Conservation (phyloP, 2,797 vertebrate species). For the Glossophaga mutica region DNA sequence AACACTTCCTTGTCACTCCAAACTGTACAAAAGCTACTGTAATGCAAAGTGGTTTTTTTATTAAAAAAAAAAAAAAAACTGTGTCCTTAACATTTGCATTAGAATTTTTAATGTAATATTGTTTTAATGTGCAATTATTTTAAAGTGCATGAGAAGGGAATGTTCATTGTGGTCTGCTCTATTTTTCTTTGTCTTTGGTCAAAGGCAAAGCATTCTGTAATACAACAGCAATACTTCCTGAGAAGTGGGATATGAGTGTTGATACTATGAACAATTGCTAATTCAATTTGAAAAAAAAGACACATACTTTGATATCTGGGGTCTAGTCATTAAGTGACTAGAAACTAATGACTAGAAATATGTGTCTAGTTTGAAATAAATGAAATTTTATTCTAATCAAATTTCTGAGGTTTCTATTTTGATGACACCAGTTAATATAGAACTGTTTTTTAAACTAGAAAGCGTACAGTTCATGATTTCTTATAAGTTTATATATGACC, state of each 20-base stretch:
- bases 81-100: neutral
- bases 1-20: neutral
- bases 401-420: neutral
- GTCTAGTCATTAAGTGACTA: neutral
- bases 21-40: neutral
- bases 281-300: neutral
- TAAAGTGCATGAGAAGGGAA: neutral
- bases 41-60: neutral
- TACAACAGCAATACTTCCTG: neutral
- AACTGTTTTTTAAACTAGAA: neutral
- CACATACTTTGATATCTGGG: neutral
- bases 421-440: neutral
- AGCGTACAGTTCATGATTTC: neutral
- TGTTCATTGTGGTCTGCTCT: neutral
- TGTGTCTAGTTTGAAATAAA: neutral
- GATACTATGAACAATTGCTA: neutral
- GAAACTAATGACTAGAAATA: neutral
- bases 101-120: neutral
- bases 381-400: neutral
- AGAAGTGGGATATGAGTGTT: neutral
- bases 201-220: neutral
- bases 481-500: neutral
- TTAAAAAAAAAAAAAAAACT: neutral
- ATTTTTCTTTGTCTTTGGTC: neutral
- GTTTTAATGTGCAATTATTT: neutral